phyloP scores from a whole-genome alignment of 2,113 vertebrate genomes.

The Urocolius indicus region DNA sequence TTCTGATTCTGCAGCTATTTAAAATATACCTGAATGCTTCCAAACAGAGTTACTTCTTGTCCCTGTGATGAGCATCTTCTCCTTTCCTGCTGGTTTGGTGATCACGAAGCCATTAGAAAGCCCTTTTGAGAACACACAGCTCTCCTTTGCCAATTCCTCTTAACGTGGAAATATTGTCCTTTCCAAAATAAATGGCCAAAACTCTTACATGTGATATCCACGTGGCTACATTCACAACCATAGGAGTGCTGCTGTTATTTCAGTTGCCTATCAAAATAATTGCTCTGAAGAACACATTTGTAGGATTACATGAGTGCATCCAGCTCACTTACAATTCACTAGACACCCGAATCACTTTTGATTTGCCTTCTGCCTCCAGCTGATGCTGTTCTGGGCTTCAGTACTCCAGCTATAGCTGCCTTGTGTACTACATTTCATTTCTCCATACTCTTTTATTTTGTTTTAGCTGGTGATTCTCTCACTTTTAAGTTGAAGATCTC shows the following conservation, averaged over 20 bases:
- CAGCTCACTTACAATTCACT: neutral
- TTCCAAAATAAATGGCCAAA: neutral
- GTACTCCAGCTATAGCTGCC: neutral
- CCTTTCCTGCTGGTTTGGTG: neutral
- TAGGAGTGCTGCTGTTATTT: neutral
- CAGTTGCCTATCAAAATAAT: neutral
- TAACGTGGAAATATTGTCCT: fast-evolving
- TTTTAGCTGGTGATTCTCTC: neutral
- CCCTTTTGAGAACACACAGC: neutral
- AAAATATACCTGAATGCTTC: neutral
- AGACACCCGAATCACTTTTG: neutral
- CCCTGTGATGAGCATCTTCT: neutral
- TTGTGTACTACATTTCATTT: neutral
- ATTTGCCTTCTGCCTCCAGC: neutral
- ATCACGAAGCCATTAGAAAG: neutral
- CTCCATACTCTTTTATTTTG: neutral
- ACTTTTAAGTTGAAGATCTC: neutral
- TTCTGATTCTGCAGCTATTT: neutral
- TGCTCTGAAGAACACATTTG: neutral
- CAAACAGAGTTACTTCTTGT: neutral
- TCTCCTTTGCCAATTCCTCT: neutral
- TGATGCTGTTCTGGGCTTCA: neutral
- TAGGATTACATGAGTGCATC: neutral
- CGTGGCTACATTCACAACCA: neutral
- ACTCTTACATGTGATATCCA: neutral